Percentiles rank a stretch among this genome's conserved stretches.
phyloP scores from a whole-genome alignment of 2,888 invertebrate genomes.

The Ennomos fuscantarius region DNA sequence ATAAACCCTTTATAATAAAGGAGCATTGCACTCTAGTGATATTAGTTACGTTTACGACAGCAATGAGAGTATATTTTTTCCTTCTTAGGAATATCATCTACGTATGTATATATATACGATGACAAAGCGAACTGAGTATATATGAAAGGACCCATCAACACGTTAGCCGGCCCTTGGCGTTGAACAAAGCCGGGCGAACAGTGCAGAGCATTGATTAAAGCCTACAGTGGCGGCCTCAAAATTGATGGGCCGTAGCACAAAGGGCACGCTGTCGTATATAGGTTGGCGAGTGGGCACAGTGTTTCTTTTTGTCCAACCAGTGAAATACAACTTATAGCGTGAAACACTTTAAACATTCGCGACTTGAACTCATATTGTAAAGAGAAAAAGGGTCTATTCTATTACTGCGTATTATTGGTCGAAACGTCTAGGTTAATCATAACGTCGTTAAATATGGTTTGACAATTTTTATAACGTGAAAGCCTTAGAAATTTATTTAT shows the following conservation, averaged over 20 bases:
- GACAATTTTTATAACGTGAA: background rate
- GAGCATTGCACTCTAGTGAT: too few relatives aligned
- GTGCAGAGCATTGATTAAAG: conserved; percentile 46
- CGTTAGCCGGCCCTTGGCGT: conserved; percentile 30
- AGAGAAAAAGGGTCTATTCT: too few relatives aligned
- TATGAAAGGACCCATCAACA: conserved; percentile 29
- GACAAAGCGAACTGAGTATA: background rate
- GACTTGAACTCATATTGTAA: too few relatives aligned
- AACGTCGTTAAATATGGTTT: too few relatives aligned
- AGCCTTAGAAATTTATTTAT: too few relatives aligned
- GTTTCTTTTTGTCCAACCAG: background rate
- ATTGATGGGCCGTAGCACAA: conserved; percentile 58
- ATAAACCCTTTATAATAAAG: too few relatives aligned
- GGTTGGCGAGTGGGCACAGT: conserved; percentile 38
- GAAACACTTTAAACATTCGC: too few relatives aligned
- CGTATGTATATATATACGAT: too few relatives aligned
- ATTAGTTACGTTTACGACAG: background rate
- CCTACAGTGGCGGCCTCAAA: conserved; percentile 34
- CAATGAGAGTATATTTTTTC: too few relatives aligned
- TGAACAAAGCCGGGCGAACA: conserved; percentile 35
- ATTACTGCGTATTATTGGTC: too few relatives aligned
- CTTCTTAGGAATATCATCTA: background rate
- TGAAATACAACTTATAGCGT: background rate
- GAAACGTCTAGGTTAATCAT: too few relatives aligned
- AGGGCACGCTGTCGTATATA: conserved; percentile 52